Evolutionary conservation across 2,113 vertebrate genomes (phyloP).

Genomic region (Misgurnus anguillicaudatus): DNA sequence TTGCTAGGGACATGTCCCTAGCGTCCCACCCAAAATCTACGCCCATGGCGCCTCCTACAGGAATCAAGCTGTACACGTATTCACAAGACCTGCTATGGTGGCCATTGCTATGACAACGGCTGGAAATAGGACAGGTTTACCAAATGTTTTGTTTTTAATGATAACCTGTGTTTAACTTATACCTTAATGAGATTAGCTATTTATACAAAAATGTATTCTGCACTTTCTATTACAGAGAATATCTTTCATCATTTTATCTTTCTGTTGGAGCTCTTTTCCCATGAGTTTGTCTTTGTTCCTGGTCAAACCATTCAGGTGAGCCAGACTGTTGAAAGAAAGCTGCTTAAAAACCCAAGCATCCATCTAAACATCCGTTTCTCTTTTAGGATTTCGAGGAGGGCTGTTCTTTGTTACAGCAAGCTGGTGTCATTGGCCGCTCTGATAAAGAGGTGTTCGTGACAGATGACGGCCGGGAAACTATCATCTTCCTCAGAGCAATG

Average conservation of each 20-base stretch:
- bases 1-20: too few relatives aligned
- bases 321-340: not conserved
- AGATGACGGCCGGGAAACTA: slow-evolving; percentile 67
- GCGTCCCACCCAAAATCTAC: too few relatives aligned
- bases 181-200: too few relatives aligned
- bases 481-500: slow-evolving; percentile 80
- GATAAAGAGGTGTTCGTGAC: slow-evolving; percentile 74
- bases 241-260: slow-evolving; percentile 83
- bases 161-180: too few relatives aligned
- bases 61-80: slow-evolving; percentile 87
- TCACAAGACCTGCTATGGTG: slow-evolving; percentile 85
- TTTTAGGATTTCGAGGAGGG: slow-evolving; percentile 95
- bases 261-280: slow-evolving; percentile 81
- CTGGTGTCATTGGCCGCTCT: slow-evolving; percentile 71
- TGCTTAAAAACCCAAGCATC: not conserved
- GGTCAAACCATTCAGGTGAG: slow-evolving; percentile 81
- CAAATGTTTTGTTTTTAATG: not conserved
- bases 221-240: slow-evolving; percentile 76
- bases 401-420: slow-evolving; percentile 82
- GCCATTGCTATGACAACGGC: slow-evolving; percentile 75
- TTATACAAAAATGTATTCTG: too few relatives aligned
- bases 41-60: too few relatives aligned
- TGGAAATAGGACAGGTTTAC: slow-evolving; percentile 63
- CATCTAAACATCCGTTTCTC: not conserved
- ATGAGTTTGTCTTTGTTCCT: slow-evolving; percentile 91